These are phyloP conservation scores for Neodiprion pinetum DNA, from an alignment of 1,140 invertebrate genomes.

Conservation along the genomic window DNA sequence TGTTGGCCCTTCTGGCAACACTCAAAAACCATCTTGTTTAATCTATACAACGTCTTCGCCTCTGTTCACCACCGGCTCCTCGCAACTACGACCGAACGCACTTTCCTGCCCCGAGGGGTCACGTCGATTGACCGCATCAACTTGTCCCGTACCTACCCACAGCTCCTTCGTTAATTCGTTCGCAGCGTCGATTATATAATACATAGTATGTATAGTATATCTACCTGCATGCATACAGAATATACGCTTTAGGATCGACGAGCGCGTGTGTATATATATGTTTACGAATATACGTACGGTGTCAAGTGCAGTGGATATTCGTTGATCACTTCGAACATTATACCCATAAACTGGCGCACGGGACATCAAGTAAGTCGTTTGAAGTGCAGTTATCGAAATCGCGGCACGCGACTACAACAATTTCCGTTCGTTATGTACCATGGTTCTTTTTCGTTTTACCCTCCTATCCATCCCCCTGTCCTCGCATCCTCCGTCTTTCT, in stretches of 20 bases:
- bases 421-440: slow-evolving; percentile 34
- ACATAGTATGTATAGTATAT: neutral
- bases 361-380: no score
- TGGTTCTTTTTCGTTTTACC: slow-evolving; percentile 17
- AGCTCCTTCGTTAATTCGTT: neutral
- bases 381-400: no score
- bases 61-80: neutral
- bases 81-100: neutral
- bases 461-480: slow-evolving; percentile 24
- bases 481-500: slow-evolving; percentile 22
- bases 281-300: no score
- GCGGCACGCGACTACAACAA: no score
- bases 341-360: no score
- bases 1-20: slow-evolving; percentile 6
- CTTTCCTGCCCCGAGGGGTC: neutral
- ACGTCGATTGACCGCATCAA: neutral
- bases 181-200: neutral
- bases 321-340: no score
- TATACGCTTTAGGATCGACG: no score
- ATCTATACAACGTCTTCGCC: slow-evolving; percentile 7
- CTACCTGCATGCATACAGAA: neutral
- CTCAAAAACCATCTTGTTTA: neutral
- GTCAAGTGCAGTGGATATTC: no score
- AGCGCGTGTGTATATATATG: no score
- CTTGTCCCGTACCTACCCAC: neutral